These are phyloP conservation scores for Tauraco erythrolophus DNA, from an alignment of 2,113 vertebrate genomes.

Conservation along the genomic window DNA sequence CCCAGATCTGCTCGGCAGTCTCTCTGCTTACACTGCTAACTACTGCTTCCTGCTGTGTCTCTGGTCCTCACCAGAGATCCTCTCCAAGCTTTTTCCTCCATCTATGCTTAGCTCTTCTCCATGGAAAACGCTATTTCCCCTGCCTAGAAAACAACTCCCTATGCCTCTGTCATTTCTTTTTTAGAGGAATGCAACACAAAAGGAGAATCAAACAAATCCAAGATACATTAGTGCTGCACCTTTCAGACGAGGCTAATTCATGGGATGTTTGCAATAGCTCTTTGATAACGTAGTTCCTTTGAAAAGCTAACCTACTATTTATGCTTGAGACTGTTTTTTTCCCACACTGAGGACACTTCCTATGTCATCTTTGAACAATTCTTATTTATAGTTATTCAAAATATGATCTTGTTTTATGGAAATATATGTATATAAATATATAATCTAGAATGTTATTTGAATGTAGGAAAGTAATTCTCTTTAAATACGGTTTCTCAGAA, in stretches of 20 bases:
- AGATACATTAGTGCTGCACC: not conserved
- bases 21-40: not conserved
- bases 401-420: not conserved
- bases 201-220: not conserved
- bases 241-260: not conserved
- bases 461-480: not conserved
- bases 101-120: not conserved
- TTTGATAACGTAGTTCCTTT: not conserved
- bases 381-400: not conserved
- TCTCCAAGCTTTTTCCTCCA: not conserved
- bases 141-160: not conserved
- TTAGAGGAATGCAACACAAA: not conserved
- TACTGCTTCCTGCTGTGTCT: not conserved
- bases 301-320: not conserved
- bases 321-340: not conserved
- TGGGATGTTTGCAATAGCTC: not conserved
- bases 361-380: not conserved
- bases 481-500: not conserved
- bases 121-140: not conserved
- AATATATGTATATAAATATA: not conserved
- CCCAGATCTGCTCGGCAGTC: not conserved
- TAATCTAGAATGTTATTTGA: not conserved
- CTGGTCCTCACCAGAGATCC: not conserved
- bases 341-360: not conserved
- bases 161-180: not conserved